Percentiles rank a stretch among this genome's conserved stretches.
These are phyloP conservation scores for Kryptolebias ocellatus DNA, from an alignment of 2,797 vertebrate genomes.

Conservation along the genomic window DNA sequence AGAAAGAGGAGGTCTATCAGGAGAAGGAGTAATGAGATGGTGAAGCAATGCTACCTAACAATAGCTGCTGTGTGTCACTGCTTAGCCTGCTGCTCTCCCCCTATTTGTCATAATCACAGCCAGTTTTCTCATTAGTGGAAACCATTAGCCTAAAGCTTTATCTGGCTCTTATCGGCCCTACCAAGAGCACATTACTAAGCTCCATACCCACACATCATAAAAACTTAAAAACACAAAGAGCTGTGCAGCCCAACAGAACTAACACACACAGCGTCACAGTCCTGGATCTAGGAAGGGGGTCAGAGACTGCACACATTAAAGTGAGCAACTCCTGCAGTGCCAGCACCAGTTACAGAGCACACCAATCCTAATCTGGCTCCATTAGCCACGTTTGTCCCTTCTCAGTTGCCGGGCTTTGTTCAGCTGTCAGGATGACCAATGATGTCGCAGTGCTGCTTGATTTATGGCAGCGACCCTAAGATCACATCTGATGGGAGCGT, in stretches of 20 bases:
- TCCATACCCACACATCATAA: constrained; percentile 22
- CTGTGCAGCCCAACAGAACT: constrained; percentile 7
- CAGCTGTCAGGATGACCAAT: constrained; percentile 84
- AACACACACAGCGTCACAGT: constrained; percentile 11
- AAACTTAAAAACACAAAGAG: constrained; percentile 24
- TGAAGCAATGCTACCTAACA: constrained; percentile 87
- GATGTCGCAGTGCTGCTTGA: constrained; percentile 70
- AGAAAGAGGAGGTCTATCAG: constrained; percentile 28
- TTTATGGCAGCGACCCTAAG: constrained; percentile 76
- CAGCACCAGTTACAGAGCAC: constrained; percentile 67
- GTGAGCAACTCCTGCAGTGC: constrained; percentile 63
- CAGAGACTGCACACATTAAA: constrained; percentile 51
- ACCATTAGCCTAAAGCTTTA: constrained; percentile 94
- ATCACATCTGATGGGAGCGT: constrained; percentile 79
- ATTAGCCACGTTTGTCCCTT: constrained; percentile 74
- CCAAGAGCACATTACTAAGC: constrained; percentile 48
- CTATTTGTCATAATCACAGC: constrained; percentile 96
- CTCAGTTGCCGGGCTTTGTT: constrained; percentile 78
- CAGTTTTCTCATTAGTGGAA: constrained; percentile 98
- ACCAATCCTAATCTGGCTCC: constrained; percentile 77
- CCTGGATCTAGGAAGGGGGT: constrained; percentile 72
- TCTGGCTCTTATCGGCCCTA: constrained; percentile 89
- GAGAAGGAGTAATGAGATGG: constrained; percentile 88
- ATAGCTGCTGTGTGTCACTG: constrained; percentile 90
- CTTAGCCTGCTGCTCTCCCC: constrained; percentile 95